Conservation (phyloP, 2,113 vertebrate genomes). For the Tragelaphus scriptus region DNA sequence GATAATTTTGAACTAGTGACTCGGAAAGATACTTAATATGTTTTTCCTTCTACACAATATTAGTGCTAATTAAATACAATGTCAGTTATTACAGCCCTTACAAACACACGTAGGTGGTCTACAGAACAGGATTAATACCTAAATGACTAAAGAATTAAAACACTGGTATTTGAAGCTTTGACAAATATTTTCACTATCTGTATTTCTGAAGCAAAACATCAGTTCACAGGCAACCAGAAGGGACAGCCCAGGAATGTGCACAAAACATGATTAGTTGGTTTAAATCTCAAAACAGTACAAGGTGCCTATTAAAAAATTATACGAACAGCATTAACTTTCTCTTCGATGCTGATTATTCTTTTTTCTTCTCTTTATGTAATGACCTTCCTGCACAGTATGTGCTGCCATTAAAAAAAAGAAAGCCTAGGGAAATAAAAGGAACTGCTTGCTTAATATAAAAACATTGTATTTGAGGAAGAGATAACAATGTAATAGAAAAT, state of each 20-base stretch:
- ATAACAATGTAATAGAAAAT: conserved; percentile 79
- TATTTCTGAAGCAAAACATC: conserved; percentile 63
- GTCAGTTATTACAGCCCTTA: not conserved
- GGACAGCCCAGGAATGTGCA: conserved; percentile 23
- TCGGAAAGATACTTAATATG: conserved; percentile 33
- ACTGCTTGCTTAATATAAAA: conserved; percentile 80
- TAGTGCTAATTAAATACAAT: conserved; percentile 56
- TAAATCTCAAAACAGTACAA: conserved; percentile 77
- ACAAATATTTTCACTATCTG: conserved; percentile 48
- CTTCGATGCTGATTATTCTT: conserved; percentile 78
- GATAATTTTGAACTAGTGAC: conserved; percentile 29
- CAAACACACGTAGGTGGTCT: conserved; percentile 35
- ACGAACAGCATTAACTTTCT: conserved; percentile 81
- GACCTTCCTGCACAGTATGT: conserved; percentile 84
- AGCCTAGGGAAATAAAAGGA: conserved; percentile 80
- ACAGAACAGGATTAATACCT: conserved; percentile 39
- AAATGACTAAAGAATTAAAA: conserved; percentile 35
- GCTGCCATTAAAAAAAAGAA: conserved; percentile 82
- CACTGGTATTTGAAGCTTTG: conserved; percentile 20
- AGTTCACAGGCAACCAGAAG: conserved; percentile 45
- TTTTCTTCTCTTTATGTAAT: conserved; percentile 78
- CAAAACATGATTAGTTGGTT: conserved; percentile 75
- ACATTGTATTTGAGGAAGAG: conserved; percentile 78
- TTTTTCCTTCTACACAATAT: conserved; percentile 44
- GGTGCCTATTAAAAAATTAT: conserved; percentile 80